phyloP scores from a whole-genome alignment of 2,797 vertebrate species.

The Labeo calbasu region DNA sequence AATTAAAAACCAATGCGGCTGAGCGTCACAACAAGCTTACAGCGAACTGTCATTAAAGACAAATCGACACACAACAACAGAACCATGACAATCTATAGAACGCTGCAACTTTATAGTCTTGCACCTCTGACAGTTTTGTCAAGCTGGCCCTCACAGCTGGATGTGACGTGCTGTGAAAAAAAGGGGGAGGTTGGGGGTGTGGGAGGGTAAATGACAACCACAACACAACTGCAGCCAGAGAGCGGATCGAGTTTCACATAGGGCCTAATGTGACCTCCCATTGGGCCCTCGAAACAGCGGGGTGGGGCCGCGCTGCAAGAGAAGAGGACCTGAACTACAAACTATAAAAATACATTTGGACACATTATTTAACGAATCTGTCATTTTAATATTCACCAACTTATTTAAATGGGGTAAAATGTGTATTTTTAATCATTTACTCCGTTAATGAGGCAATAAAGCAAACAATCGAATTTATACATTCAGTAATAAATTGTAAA shows the following conservation, averaged over 20 bases:
- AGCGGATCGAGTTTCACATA: slow-evolving; percentile 65
- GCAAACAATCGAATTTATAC: background rate
- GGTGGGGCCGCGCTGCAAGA: slow-evolving; percentile 55
- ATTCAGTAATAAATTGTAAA: background rate
- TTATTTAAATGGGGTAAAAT: background rate
- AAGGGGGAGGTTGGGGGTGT: slow-evolving; percentile 36
- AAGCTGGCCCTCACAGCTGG: slow-evolving; percentile 69
- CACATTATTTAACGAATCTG: slow-evolving; percentile 11
- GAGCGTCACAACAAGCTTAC: background rate
- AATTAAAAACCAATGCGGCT: slow-evolving; percentile 4
- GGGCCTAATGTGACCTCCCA: slow-evolving; percentile 64
- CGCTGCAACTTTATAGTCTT: slow-evolving; percentile 54
- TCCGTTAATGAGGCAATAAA: background rate
- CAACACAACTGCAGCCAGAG: slow-evolving; percentile 63
- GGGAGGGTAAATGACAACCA: slow-evolving; percentile 56
- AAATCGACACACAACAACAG: slow-evolving; percentile 20
- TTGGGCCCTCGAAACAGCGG: slow-evolving; percentile 59
- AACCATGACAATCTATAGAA: slow-evolving; percentile 23
- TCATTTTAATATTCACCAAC: slow-evolving; percentile 1
- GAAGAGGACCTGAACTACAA: slow-evolving; percentile 41
- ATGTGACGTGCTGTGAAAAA: slow-evolving; percentile 60
- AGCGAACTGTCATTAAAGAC: background rate
- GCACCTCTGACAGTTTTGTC: slow-evolving; percentile 67
- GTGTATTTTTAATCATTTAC: background rate
- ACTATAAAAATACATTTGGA: slow-evolving; percentile 25